Percentiles rank a stretch among this genome's conserved stretches.
These are phyloP conservation scores for Dicerorhinus sumatrensis DNA, from an alignment of 2,113 vertebrate genomes.

Conservation along the genomic window DNA sequence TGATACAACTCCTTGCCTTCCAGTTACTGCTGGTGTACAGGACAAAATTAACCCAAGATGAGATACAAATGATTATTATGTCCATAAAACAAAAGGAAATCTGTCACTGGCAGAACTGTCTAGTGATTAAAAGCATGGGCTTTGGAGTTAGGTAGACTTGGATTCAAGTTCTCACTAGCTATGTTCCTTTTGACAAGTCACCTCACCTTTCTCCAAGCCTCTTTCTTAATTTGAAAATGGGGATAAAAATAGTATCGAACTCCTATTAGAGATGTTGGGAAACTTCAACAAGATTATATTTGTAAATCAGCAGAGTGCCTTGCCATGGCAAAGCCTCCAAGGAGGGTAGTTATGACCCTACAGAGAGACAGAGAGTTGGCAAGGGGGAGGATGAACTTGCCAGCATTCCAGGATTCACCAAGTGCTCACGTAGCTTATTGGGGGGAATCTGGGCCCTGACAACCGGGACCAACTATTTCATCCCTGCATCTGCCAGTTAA, in stretches of 20 bases:
- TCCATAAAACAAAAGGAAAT: not conserved
- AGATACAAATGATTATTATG: too few species aligned
- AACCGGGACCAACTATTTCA: not conserved
- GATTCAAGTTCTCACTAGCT: not conserved
- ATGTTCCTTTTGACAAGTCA: not conserved
- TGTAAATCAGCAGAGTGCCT: not conserved
- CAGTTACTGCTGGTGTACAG: not conserved
- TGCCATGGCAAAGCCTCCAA: accelerated
- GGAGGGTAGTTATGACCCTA: not conserved
- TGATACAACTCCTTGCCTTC: not conserved
- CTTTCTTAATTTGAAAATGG: conserved; percentile 7
- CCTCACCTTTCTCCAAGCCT: not conserved
- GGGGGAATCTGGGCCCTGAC: not conserved
- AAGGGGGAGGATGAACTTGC: accelerated
- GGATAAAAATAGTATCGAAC: not conserved
- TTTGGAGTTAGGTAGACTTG: not conserved
- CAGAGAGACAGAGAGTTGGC: not conserved
- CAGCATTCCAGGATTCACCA: not conserved
- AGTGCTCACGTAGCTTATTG: accelerated
- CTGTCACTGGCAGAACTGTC: not conserved
- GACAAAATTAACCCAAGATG: not conserved
- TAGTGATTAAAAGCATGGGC: not conserved
- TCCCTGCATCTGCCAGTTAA: not conserved
- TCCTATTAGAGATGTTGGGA: not conserved
- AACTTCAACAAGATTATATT: not conserved